Evolutionary conservation across 2,888 invertebrate genomes (phyloP), one percentile per base, ranked within the genome.

Genomic region (Nymphalis c-album): DNA sequence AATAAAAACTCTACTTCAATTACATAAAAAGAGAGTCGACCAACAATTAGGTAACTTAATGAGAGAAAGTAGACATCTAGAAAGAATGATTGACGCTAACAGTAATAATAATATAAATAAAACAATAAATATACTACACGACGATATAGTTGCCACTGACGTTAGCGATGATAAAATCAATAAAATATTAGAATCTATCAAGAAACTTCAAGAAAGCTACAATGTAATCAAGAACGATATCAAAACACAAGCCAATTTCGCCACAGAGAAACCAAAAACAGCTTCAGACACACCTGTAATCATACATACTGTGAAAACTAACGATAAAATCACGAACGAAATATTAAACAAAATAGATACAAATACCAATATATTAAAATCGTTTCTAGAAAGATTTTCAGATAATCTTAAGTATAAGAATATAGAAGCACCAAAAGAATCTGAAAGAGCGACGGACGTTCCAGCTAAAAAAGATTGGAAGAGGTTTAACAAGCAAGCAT

Each of bases 291-390:
- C 69, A 68, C 35, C 58, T 8, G 63, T 67, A 64, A 69, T 68
- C 17, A 46, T 71, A 26, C 61, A 68, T n/a, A 63, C 64, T 67
- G 66, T 87, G 13, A 78, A 84, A 64, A 76, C 77, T 63, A 87
- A 87, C n/a, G 85, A 85, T 3, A 83, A 84, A 22, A 60, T 86
- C 10, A 88, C 89, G 0, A 80, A 80, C 20, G 81, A 84, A 71
- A 86, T 91, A 18, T 69, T 91, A 20, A 79, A 78, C n/a, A 87
- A 86, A 72, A 85, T 91, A 0, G 85, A 89, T 47, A 79, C 71
- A 65, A 91, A 91, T 57, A 90, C 90, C 0, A 80, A 84, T 26
- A 75, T 87, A 17, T 64, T 91, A 13, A 79, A 87, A 71, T 69
- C 59, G 0, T 88, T 90, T 59, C 71, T 91, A 10, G 65, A 75